Conservation (phyloP, 2,797 vertebrate genomes). For the Leptatherina wallacei region DNA sequence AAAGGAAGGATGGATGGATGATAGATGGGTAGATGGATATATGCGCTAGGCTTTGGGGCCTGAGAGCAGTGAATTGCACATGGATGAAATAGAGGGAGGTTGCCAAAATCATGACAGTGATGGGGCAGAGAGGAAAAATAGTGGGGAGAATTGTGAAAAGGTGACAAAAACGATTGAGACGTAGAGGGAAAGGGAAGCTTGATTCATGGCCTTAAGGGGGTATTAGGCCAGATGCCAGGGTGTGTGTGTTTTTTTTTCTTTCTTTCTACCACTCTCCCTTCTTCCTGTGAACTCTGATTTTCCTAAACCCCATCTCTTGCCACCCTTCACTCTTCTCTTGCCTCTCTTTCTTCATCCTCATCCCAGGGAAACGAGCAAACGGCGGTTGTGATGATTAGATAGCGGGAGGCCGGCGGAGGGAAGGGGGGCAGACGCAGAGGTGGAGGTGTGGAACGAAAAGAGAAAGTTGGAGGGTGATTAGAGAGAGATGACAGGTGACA, state of each 20-base stretch:
- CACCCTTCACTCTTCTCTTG: constrained; percentile 57
- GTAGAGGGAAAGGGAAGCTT: constrained; percentile 24
- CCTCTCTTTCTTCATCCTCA: constrained; percentile 49
- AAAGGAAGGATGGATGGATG: background rate
- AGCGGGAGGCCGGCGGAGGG: constrained; percentile 19
- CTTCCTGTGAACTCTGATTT: constrained; percentile 58
- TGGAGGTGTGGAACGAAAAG: constrained; percentile 44
- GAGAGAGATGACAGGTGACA: constrained; percentile 85
- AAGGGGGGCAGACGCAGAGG: constrained; percentile 10
- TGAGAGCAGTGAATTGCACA: background rate
- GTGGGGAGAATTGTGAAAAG: constrained; percentile 45
- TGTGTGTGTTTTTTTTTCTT: constrained; percentile 33
- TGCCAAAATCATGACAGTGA: constrained; percentile 14
- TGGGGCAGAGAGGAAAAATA: constrained; percentile 9
- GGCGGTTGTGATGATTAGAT: constrained; percentile 74
- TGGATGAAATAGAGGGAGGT: constrained; percentile 22
- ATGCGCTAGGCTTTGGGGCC: constrained; percentile 22
- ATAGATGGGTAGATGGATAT: constrained; percentile 1
- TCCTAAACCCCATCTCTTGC: constrained; percentile 46
- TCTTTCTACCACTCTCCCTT: constrained; percentile 32
- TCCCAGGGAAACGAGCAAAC: constrained; percentile 48
- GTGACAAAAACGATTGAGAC: constrained; percentile 44
- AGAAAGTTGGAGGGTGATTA: constrained; percentile 81
- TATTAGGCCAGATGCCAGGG: constrained; percentile 63
- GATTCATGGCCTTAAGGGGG: constrained; percentile 56